Evolutionary conservation across 2,113 vertebrate genomes (phyloP).

Genomic region (Scytalopus superciliaris): DNA sequence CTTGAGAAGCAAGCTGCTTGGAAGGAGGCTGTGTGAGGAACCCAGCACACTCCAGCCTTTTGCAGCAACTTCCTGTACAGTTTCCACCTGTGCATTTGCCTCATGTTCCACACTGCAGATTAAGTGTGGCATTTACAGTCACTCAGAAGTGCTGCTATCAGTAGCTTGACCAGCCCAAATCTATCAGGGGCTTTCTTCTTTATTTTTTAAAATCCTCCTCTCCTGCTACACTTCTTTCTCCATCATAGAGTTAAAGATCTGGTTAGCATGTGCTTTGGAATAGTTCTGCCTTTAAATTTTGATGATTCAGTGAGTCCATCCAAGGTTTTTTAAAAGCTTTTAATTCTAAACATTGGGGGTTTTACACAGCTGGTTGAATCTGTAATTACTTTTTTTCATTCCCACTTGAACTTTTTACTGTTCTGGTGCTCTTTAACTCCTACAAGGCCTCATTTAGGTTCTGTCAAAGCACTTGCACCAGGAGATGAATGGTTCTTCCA

Average conservation of each 20-base stretch:
- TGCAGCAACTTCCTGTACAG: neutral
- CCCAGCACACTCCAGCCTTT: neutral
- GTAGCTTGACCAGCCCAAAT: neutral
- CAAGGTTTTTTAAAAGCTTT: slow-evolving; percentile 56
- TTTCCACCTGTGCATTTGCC: neutral
- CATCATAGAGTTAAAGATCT: slow-evolving; percentile 33
- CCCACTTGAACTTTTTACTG: slow-evolving; percentile 32
- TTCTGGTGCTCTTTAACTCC: slow-evolving; percentile 29
- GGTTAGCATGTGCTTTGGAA: slow-evolving; percentile 24
- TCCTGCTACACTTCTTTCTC: slow-evolving; percentile 11
- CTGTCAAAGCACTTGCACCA: neutral
- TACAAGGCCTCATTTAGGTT: slow-evolving; percentile 1
- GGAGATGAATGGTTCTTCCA: neutral
- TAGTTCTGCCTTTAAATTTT: slow-evolving; percentile 64
- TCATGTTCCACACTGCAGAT: neutral
- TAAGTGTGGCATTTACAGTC: neutral
- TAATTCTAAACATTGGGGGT: slow-evolving; percentile 44
- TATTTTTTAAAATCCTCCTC: slow-evolving; percentile 5
- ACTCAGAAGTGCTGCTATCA: neutral
- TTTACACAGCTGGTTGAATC: slow-evolving; percentile 53
- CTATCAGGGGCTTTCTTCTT: neutral
- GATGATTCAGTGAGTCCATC: slow-evolving; percentile 54
- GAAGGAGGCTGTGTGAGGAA: neutral
- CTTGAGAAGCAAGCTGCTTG: fast-evolving
- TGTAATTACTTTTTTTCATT: slow-evolving; percentile 42